Conservation (phyloP, 2,888 invertebrate species). For the Apodemia mormo region DNA sequence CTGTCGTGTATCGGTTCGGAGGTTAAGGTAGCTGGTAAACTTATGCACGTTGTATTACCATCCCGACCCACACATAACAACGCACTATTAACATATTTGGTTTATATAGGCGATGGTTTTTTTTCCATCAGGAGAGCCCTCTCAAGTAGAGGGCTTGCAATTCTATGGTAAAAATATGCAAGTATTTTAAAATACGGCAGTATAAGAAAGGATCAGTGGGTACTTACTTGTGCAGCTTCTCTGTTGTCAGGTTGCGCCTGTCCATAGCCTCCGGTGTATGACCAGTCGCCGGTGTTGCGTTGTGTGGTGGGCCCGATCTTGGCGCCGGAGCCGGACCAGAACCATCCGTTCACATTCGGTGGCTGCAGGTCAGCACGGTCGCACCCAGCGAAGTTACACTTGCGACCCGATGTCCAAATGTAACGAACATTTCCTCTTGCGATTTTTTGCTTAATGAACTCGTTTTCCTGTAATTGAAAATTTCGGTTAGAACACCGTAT, state of each 20-base stretch:
- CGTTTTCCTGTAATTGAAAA: constrained; percentile 82
- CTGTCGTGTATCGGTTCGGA: no score
- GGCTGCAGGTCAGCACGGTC: constrained; percentile 91
- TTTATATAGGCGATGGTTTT: no score
- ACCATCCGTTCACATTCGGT: constrained; percentile 94
- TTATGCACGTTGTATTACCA: no score
- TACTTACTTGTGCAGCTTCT: constrained; percentile 90
- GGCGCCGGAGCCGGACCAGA: constrained; percentile 96
- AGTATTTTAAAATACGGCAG: not conserved
- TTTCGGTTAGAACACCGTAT: no score
- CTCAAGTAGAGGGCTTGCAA: no score
- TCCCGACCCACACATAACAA: no score
- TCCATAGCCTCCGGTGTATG: constrained; percentile 92
- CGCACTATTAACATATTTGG: no score
- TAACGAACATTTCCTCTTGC: constrained; percentile 89
- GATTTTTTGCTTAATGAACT: constrained; percentile 93
- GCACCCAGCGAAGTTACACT: constrained; percentile 96
- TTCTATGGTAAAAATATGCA: no score
- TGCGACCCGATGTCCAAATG: constrained; percentile 96
- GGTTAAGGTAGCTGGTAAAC: no score
- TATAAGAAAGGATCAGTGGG: not conserved
- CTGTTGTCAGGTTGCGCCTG: constrained; percentile 95
- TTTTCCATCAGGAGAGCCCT: no score
- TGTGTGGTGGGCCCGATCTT: constrained; percentile 94
- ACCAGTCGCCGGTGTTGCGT: constrained; percentile 95